A percentile compares a stretch with the other conserved stretches of the same genome.
Evolutionary conservation across 2,113 vertebrate genomes (phyloP).

Genomic region (Puntigrus tetrazona): DNA sequence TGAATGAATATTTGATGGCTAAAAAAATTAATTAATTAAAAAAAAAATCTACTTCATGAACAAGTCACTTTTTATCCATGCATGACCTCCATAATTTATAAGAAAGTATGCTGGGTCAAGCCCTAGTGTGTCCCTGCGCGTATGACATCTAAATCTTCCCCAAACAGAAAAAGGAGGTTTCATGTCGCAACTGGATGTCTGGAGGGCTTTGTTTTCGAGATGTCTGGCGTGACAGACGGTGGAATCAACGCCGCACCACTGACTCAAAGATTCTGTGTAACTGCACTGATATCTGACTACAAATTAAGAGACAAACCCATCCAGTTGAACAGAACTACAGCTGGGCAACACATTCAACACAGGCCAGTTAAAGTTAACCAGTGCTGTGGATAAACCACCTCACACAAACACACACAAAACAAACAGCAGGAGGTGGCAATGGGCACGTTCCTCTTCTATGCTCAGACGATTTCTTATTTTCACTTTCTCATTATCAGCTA

Average conservation of each 20-base stretch:
- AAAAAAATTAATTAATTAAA: too few species aligned
- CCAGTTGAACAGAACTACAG: conserved; percentile 25
- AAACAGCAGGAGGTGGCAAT: conserved; percentile 29
- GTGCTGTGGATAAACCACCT: not conserved
- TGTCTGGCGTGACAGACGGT: not conserved
- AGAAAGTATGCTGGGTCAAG: not conserved
- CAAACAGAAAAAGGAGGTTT: not conserved
- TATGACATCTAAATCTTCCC: not conserved
- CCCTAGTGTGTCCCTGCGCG: conserved; percentile 10
- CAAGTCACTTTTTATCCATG: not conserved
- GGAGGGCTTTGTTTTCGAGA: conserved; percentile 11
- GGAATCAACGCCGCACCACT: not conserved
- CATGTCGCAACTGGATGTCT: not conserved
- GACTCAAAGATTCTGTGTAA: conserved; percentile 10
- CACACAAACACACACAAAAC: not conserved
- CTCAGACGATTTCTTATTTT: not conserved
- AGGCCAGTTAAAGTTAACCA: conserved; percentile 27
- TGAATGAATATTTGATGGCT: not conserved
- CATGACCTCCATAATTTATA: not conserved
- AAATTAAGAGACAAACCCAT: conserved; percentile 4
- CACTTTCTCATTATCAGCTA: not conserved
- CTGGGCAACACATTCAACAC: conserved; percentile 34
- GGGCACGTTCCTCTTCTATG: conserved; percentile 15
- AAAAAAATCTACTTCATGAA: not conserved
- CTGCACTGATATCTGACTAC: not conserved